Conservation (phyloP, 2,797 vertebrate genomes). For the Danio aesculapii region DNA sequence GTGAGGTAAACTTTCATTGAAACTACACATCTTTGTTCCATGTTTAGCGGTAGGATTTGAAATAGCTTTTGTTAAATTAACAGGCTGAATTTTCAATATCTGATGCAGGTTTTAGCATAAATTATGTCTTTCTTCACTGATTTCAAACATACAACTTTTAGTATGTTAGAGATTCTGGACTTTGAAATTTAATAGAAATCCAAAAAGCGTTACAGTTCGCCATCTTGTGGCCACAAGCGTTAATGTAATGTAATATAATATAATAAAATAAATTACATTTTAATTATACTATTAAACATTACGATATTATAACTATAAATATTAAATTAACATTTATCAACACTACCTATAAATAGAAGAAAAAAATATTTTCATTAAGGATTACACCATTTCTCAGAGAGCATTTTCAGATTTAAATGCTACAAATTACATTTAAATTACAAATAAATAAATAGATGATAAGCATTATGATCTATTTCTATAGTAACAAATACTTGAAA, state of each 20-base stretch:
- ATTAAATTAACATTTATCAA: background rate
- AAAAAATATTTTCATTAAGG: background rate
- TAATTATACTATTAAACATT: background rate
- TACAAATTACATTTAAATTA: background rate
- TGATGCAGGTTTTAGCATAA: background rate
- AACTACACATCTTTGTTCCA: too few species aligned
- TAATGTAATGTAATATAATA: background rate
- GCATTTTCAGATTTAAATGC: background rate
- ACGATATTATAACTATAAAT: too few species aligned
- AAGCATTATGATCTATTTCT: background rate
- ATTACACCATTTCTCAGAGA: background rate
- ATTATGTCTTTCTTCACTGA: background rate
- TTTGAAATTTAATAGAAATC: background rate
- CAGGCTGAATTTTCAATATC: background rate
- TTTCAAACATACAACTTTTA: background rate
- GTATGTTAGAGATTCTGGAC: too few species aligned
- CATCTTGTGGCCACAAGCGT: slow-evolving; percentile 16
- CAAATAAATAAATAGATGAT: background rate
- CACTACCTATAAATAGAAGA: background rate
- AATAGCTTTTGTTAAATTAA: background rate
- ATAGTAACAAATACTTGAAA: too few species aligned
- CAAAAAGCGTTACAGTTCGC: background rate
- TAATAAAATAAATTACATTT: background rate
- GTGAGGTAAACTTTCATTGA: slow-evolving; percentile 6
- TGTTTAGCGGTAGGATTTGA: too few species aligned